A percentile compares a stretch with the other conserved stretches of the same genome.
These are phyloP conservation scores for Alces alces DNA, from an alignment of 2,113 vertebrate genomes.

Conservation along the genomic window DNA sequence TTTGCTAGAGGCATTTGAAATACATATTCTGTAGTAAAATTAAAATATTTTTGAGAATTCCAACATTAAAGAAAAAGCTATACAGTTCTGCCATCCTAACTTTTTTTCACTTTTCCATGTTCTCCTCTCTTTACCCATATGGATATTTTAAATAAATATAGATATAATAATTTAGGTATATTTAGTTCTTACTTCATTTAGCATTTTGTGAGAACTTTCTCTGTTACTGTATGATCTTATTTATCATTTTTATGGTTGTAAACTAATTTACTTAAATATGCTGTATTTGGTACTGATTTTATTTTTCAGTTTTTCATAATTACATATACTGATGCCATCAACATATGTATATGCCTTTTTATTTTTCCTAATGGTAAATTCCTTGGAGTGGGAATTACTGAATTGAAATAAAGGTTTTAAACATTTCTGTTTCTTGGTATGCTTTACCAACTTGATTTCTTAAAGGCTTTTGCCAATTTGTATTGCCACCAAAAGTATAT, in stretches of 20 bases:
- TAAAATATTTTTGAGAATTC: constrained; percentile 12
- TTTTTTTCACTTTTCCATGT: neutral
- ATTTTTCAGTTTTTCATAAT: neutral
- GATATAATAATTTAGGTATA: neutral
- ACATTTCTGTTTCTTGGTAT: constrained; percentile 9
- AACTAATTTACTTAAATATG: neutral
- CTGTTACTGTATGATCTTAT: neutral
- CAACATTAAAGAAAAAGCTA: constrained; percentile 1
- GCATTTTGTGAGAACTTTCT: neutral
- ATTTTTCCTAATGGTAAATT: neutral
- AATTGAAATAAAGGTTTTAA: constrained; percentile 1
- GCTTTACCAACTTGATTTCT: constrained; percentile 17
- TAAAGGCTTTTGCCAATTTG: neutral
- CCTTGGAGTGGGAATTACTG: neutral
- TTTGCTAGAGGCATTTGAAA: constrained; percentile 23
- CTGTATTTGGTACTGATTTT: neutral
- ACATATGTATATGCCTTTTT: neutral
- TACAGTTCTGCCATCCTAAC: neutral
- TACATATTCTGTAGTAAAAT: constrained; percentile 7
- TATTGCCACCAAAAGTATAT: neutral
- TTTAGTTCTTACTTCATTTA: constrained; percentile 26
- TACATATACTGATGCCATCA: neutral
- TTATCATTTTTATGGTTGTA: neutral
- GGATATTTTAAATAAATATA: neutral
- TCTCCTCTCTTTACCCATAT: neutral